Conservation (phyloP, 2,888 invertebrate species). For the Cosmia pyralina region DNA sequence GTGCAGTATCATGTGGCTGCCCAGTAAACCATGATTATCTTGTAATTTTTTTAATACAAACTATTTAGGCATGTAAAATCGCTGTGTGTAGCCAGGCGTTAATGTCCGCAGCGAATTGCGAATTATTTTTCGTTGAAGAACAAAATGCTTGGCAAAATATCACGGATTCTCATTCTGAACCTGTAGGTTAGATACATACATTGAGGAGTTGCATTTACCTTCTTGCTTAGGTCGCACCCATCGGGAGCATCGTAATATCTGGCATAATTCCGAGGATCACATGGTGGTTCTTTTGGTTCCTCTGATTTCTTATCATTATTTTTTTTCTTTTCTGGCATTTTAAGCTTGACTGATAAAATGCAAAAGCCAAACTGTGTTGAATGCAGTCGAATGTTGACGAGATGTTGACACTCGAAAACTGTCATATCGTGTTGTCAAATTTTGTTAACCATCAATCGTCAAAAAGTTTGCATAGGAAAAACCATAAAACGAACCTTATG, state of each 20-base stretch:
- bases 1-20: too few species aligned
- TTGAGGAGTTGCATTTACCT: constrained; percentile 67
- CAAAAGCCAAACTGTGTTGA: not conserved
- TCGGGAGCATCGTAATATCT: constrained; percentile 84
- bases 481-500: not conserved
- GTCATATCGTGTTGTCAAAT: constrained; percentile 3
- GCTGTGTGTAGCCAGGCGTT: too few species aligned
- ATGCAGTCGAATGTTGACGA: not conserved
- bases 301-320: not conserved
- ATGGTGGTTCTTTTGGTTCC: not conserved
- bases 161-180: too few species aligned
- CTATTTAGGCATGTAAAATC: too few species aligned
- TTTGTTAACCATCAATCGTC: not conserved
- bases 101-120: too few species aligned
- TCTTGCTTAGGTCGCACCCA: constrained; percentile 79
- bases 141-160: not conserved
- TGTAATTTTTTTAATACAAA: not conserved
- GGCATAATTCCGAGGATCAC: constrained; percentile 72
- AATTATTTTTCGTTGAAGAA: not conserved
- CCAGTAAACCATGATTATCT: not conserved
- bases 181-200: not conserved
- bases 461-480: constrained; percentile 21
- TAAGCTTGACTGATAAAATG: not conserved
- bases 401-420: not conserved
- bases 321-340: not conserved